phyloP scores from a whole-genome alignment of 2,888 invertebrate genomes.

The Empis stercorea region DNA sequence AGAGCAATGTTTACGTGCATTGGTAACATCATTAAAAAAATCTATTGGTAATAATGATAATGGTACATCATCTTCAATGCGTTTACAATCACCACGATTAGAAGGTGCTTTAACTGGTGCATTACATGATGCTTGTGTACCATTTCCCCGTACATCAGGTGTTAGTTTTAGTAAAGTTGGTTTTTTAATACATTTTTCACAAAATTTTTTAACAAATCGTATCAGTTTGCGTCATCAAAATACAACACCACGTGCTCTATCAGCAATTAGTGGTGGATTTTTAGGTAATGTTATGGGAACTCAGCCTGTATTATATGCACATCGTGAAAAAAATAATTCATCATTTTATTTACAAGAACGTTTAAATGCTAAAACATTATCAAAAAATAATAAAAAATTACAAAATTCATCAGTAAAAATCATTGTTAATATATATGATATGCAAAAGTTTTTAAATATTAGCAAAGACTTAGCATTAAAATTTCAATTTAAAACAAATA shows the following conservation, averaged over 20 bases:
- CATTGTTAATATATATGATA: constrained; percentile 31
- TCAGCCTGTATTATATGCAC: constrained; percentile 27
- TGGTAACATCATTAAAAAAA: constrained; percentile 49
- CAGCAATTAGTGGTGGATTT: constrained; percentile 48
- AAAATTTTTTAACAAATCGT: constrained; percentile 55
- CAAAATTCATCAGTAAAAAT: constrained; percentile 24
- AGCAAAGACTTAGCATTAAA: constrained; percentile 69
- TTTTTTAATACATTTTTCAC: constrained; percentile 72
- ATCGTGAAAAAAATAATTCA: constrained; percentile 46
- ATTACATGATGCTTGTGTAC: constrained; percentile 64
- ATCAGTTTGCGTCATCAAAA: constrained; percentile 58
- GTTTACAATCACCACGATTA: constrained; percentile 32
- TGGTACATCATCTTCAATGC: constrained; percentile 21
- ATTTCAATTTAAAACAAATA: constrained; percentile 48
- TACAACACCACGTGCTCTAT: constrained; percentile 65
- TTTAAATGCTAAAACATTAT: constrained; percentile 28
- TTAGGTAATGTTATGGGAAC: constrained; percentile 35
- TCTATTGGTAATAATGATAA: constrained; percentile 28
- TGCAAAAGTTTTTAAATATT: constrained; percentile 55
- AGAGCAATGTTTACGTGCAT: constrained; percentile 68
- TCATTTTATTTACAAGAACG: constrained; percentile 69
- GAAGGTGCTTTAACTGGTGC: constrained; percentile 34
- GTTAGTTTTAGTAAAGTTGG: constrained; percentile 85
- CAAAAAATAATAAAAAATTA: constrained; percentile 32
- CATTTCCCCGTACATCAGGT: constrained; percentile 88